Evolutionary conservation across 2,797 vertebrate species (phyloP), one percentile per base, ranked within the genome.

Genomic region (Spinus pinus): DNA sequence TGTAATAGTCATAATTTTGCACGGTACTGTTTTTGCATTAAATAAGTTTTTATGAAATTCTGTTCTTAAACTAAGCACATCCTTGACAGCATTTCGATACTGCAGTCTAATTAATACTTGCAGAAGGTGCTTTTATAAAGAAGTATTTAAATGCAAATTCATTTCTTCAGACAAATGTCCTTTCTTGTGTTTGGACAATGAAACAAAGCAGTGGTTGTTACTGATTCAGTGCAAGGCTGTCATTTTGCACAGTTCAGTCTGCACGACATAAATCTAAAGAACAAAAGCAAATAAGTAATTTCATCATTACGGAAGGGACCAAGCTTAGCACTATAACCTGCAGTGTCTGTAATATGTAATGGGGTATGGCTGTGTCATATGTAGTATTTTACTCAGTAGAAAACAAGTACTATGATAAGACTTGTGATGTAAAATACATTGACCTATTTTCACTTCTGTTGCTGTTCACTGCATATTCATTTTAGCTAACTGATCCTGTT

Each of bases 131-230:
- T 93, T 93, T 61, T 91, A 21, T 73, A 41, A 82, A 79, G 54
- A 58, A 79, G 18, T 85, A 86, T 88, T 94, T 89, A 67, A 95
- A 90, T 60, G 81, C 47, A 89, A 81, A 44, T 86, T 56, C 64
- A 73, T 25, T n/a, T 78, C 93, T 95, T 85, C 65, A 81, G 72
- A 88, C 61, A 72, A 89, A 65, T 87, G 46, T 85, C 22, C 85
- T 87, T 91, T 92, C 83, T 90, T 37, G 71, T 62, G 41, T 93
- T 94, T 95, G 47, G 57, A 79, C 72, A 92, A 71, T 83, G 61
- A 83, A 93, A 78, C 62, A 71, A 73, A 95, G 80, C 42, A 69
- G 35, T 41, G 21, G 72, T 97, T 82, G 75, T 62, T 81, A 80
- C 60, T 90, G 62, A 81, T 88, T 96, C 81, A 78, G 54, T 78